These are phyloP conservation scores for Eptatretus atami DNA, from an alignment of 2,797 vertebrate species.

Conservation along the genomic window DNA sequence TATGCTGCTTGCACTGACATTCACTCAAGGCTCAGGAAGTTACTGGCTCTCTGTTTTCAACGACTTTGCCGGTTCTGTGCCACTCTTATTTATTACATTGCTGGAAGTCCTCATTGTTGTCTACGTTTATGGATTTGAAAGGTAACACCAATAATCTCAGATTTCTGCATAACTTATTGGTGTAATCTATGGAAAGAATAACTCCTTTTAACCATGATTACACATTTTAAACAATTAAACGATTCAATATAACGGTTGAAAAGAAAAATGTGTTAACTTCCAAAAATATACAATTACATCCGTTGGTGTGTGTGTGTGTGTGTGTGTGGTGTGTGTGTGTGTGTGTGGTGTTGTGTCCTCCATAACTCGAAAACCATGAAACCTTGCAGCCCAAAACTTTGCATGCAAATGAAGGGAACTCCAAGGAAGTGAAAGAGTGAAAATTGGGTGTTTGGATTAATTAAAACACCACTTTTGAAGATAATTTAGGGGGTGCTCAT, in stretches of 20 bases:
- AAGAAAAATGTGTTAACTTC: not conserved
- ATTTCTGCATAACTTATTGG: too few relatives aligned
- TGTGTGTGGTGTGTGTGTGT: not conserved
- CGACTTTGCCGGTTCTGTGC: slow-evolving; percentile 26
- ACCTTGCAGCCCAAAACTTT: too few relatives aligned
- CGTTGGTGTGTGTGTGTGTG: not conserved
- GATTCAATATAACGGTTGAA: not conserved
- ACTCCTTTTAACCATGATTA: too few relatives aligned
- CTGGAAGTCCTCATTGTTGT: slow-evolving; percentile 27
- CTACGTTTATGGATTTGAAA: slow-evolving; percentile 20
- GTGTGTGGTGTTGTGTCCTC: not conserved
- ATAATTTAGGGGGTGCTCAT: not conserved
- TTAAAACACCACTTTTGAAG: too few relatives aligned
- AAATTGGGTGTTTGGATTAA: too few relatives aligned
- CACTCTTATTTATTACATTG: slow-evolving; percentile 38
- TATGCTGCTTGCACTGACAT: slow-evolving; percentile 28
- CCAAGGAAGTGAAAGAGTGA: too few relatives aligned
- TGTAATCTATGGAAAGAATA: too few relatives aligned
- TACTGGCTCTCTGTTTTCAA: slow-evolving; percentile 78
- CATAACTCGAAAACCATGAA: too few relatives aligned
- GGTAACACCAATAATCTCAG: not conserved
- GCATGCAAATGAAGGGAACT: too few relatives aligned
- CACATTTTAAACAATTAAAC: too few relatives aligned
- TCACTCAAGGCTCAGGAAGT: slow-evolving; percentile 38
- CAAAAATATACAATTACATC: not conserved